Base-by-base conservation (phyloP, 92 coral and sea anemone species). In the Hydrozoanthus gracilis region DNA sequence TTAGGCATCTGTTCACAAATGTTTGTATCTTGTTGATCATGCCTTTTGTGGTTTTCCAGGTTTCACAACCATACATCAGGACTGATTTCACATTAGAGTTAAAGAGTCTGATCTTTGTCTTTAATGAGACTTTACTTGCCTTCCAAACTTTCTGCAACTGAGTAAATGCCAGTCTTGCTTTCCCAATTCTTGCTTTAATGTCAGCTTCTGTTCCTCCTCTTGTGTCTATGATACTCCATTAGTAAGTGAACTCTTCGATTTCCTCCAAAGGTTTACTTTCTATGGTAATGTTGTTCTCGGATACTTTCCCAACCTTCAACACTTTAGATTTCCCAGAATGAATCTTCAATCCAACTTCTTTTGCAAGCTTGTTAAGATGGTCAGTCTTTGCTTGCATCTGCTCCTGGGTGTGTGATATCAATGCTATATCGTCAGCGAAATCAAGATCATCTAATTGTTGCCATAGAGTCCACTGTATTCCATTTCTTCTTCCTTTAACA, bases 201-300 rank as follows among this genome's bases (percentile, higher is more conserved):
- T 78, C 83, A 8, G 18, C 20, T 14, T 78, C 64, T 48, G 83
- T 78, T 78, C 83, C 71, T 48, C 83, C 83, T 64, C 39, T 54
- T 51, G n/a, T 78, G 66, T 48, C 60, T 64, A 51, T 45, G 39
- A 54, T 78, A 45, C 83, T 78, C 12, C 83, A 71, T 39, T 50
- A 44, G 64, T 78, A 78, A 11, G 71, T 66, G 71, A 66, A 66
- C 18, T 14, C 15, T 17, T 66, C 39, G 15, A 66, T 17, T 66
- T 66, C 71, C 18, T 66, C 71, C 18, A 66, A 11, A 66, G 4
- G 15, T 11, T 17, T 9, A 4, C 71, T 4, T 14, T 66, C 71
- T 17, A 66, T 66, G 18, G 18, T 66, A 17, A 66, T 66, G 18
- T 66, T 66, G 18, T 14, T 66, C 15, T 66, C 18, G 16, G 73